Evolutionary conservation across 1,140 invertebrate genomes (phyloP).

Genomic region (Drosophila mojavensis): DNA sequence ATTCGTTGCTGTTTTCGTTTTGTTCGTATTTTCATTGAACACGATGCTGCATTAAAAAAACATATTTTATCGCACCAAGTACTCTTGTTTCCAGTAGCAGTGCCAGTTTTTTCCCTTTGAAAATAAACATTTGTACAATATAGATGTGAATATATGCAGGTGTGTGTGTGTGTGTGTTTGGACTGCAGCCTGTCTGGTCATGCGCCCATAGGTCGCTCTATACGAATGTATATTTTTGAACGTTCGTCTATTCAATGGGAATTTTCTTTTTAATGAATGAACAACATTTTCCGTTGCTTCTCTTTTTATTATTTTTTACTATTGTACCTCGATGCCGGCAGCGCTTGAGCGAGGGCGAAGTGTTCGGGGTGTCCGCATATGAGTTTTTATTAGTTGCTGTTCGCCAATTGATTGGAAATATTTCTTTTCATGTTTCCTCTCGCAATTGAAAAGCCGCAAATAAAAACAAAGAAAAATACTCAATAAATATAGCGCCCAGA

Average conservation of each 20-base stretch:
- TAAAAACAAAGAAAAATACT: conserved; percentile 50
- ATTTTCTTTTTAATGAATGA: conserved; percentile 81
- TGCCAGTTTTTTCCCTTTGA: conserved; percentile 31
- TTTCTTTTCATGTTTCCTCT: conserved; percentile 76
- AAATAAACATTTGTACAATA: conserved; percentile 49
- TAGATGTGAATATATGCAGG: conserved; percentile 15
- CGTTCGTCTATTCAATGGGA: conserved; percentile 68
- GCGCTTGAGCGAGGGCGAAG: background rate
- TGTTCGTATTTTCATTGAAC: conserved; percentile 59
- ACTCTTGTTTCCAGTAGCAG: conserved; percentile 30
- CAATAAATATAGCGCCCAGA: conserved; percentile 24
- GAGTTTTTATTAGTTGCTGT: conserved; percentile 77
- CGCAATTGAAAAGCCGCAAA: conserved; percentile 62
- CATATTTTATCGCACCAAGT: conserved; percentile 64
- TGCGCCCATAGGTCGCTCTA: conserved; percentile 22
- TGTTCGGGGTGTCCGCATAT: conserved; percentile 52
- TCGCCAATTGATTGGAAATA: conserved; percentile 82
- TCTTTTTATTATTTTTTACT: conserved; percentile 29
- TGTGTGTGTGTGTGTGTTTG: conserved; percentile 17
- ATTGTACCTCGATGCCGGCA: conserved; percentile 5
- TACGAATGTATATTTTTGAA: conserved; percentile 60
- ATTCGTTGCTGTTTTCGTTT: conserved; percentile 6
- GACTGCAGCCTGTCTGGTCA: conserved; percentile 45
- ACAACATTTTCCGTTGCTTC: conserved; percentile 67
- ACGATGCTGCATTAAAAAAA: conserved; percentile 73